Base-by-base conservation (phyloP, 1,140 invertebrate genomes). In the Ceratina australensis region DNA sequence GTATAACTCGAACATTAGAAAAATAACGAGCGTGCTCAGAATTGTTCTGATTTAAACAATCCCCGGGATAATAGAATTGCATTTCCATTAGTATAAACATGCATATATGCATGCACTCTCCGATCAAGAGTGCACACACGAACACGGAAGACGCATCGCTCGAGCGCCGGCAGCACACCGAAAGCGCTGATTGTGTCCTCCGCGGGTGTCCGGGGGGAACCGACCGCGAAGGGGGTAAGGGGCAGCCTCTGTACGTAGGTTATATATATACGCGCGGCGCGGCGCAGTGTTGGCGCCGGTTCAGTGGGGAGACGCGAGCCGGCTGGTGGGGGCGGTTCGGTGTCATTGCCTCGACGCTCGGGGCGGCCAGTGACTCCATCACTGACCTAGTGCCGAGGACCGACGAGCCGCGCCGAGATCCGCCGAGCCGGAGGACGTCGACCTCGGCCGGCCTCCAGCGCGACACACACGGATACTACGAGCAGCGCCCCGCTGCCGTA, bases 351-450 rank as follows among this genome's bases (percentile, higher is more conserved):
- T 92, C 90, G 91, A 90, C 88, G 90, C 90, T 91, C 89, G 88
- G 90, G 91, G 91, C 91, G 91, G 91, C 90, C 91, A 92, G 91
- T 92, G 91, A 92, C 91, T 92, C 91, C 91, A 92, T 92, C 91
- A 92, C 91, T 92, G 91, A 92, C 91, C 91, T 92, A 92, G 90
- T 92, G 90, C 91, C 91, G 91, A 91, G 79, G 56, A 24, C n/a
- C 18, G n/a, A 77, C 91, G 91, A 92, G 81, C 66, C 12, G 7
- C 24, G 54, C 15, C 91, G 91, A 80, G 76, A 68, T 47, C 54
- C 10, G 0, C 81, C 91, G 91, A 92, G 66, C 56, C 50, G 20
- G 61, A 81, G 91, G 89, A 67, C 90, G 86, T 91, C 88, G 91
- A 92, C 90, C 91, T 87, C 87, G 78, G 81, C 79, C 84, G 87